Evolutionary conservation across 1,140 invertebrate species (phyloP), one percentile per base, ranked within the genome.

Genomic region (Aleiodes sp.): DNA sequence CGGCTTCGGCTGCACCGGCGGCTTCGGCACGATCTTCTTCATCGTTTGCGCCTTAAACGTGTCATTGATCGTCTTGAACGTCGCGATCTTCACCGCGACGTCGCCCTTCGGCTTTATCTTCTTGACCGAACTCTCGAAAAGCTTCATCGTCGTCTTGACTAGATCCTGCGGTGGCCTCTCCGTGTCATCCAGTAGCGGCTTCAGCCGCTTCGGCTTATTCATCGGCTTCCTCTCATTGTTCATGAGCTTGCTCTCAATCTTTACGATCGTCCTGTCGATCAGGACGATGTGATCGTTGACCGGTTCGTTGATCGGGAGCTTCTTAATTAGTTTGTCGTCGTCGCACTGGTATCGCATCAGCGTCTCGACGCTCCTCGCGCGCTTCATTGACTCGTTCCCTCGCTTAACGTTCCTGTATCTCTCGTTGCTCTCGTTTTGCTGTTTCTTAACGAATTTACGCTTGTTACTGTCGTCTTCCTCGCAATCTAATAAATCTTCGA

Each of bases 101-200:
- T 91, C 90, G 14, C 90, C 90, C 9, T 88, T 90, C 4, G 87
- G 87, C 31, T 88, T 88, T 62, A 80, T 73, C 75, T 76, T 84
- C 73, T 78, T 87, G n/a, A 91, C 87, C 4, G 90, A 87, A 28
- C 89, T 88, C 81, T 96, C 94, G 83, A 96, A 96, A 76, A 95
- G 92, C 75, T 92, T 90, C 70, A 94, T 89, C 0, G 93, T 92
- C 46, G 94, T 93, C 76, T 94, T 94, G 37, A 96, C 94, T 52
- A 94, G 89, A 88, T 96, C 94, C 0, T 92, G 91, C 2, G 94
- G 93, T 1, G 94, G 94, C 16, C 94, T 88, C 72, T 96, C 94
- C 0, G 90, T 91, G 41, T 94, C 93, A 67, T 91, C 91, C 64
- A 94, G 87, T n/a, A 94, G 83, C 1, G 92, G 91, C 59, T 88